A percentile compares a stretch with the other conserved stretches of the same genome.
These are phyloP conservation scores for Bicyclus anynana DNA, from an alignment of 1,140 invertebrate species.

Conservation along the genomic window DNA sequence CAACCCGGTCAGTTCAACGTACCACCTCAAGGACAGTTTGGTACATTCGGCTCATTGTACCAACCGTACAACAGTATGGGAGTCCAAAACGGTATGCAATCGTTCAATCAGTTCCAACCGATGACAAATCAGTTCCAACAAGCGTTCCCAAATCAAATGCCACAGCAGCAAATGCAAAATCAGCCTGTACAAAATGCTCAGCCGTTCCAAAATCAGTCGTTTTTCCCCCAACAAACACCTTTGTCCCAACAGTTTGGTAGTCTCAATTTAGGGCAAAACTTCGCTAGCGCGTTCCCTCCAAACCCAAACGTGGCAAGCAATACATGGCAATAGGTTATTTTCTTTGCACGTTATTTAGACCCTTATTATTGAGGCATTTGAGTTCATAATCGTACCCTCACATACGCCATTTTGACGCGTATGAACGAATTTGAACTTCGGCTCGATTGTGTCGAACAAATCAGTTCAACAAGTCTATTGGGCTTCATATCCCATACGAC, in stretches of 20 bases:
- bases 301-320: slow-evolving; percentile 64
- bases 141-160: slow-evolving; percentile 39
- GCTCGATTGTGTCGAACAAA: background rate
- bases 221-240: slow-evolving; percentile 35
- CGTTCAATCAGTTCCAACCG: slow-evolving; percentile 50
- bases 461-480: too few relatives aligned
- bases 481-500: too few relatives aligned
- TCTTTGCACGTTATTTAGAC: background rate
- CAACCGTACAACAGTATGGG: slow-evolving; percentile 38
- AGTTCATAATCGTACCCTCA: background rate
- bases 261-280: slow-evolving; percentile 60
- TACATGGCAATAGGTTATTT: slow-evolving; percentile 53
- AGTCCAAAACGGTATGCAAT: slow-evolving; percentile 54
- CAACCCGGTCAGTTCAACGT: slow-evolving; percentile 36
- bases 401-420: background rate
- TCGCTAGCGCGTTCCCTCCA: slow-evolving; percentile 51
- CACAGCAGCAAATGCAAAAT: slow-evolving; percentile 26
- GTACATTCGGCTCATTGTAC: slow-evolving; percentile 24
- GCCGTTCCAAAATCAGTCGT: slow-evolving; percentile 24
- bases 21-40: slow-evolving; percentile 13
- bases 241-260: slow-evolving; percentile 56
- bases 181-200: slow-evolving; percentile 21
- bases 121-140: slow-evolving; percentile 53
- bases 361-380: background rate
- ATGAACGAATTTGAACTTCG: background rate